These are phyloP conservation scores for Boleophthalmus pectinirostris DNA, from an alignment of 2,113 vertebrate genomes.

Conservation along the genomic window DNA sequence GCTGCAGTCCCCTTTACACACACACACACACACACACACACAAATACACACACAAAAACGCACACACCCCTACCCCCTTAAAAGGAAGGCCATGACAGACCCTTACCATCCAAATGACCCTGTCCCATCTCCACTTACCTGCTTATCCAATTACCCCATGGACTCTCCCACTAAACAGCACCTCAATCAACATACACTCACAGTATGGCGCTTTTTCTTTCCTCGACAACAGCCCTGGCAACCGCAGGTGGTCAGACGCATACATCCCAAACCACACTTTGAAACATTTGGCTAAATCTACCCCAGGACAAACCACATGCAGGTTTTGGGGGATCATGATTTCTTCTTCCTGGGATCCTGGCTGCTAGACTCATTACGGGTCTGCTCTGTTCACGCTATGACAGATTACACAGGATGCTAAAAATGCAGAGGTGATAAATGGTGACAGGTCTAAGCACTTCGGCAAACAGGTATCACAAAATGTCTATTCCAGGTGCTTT, in stretches of 20 bases:
- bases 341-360: conserved; percentile 58
- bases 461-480: conserved; percentile 59
- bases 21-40: conserved; percentile 23
- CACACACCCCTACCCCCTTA: conserved; percentile 25
- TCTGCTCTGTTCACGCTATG: conserved; percentile 55
- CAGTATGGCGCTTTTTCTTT: conserved; percentile 10
- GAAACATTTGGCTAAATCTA: conserved; percentile 45
- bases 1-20: conserved; percentile 57
- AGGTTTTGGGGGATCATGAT: conserved; percentile 50
- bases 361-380: conserved; percentile 72
- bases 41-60: conserved; percentile 4
- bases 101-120: conserved; percentile 51
- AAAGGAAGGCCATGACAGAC: conserved; percentile 61
- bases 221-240: conserved; percentile 25
- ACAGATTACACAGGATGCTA: conserved; percentile 64
- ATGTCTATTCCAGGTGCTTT: conserved; percentile 59
- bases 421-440: conserved; percentile 71
- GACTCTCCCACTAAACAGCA: conserved; percentile 40
- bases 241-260: conserved; percentile 46
- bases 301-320: conserved; percentile 51
- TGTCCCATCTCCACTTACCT: conserved; percentile 62
- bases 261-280: conserved; percentile 55
- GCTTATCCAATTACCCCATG: conserved; percentile 62
- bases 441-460: conserved; percentile 61
- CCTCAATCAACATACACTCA: conserved; percentile 42